Base-by-base conservation (phyloP, 2,797 vertebrate species). In the Enteromius viviparus region DNA sequence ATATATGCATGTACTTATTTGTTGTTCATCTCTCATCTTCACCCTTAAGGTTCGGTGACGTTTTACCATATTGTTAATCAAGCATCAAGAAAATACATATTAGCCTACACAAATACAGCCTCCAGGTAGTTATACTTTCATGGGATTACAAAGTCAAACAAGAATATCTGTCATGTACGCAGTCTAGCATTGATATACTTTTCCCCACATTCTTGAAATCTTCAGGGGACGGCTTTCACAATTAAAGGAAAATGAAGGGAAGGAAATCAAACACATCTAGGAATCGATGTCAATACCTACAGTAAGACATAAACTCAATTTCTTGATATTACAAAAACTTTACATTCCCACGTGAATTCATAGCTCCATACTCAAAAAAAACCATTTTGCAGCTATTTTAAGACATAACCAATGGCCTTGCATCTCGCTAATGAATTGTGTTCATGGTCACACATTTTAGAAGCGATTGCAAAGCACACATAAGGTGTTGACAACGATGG, bases 61-160 rank as follows among this genome's bases (percentile, higher is more conserved):
- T 83, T 51, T 78, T 49, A 42, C 19, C 19, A 32, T 76, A 76
- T 47, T 70, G 51, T 69, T 83, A 70, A 78, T 83, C 74, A 70
- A 53, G 78, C 75, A 49, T 58, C 14, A 49, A 21, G 51, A 49
- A 66, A 76, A 76, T 60, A 26, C 49, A 51, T 23, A 83, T 17
- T 37, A 51, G 75, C 26, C 51, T 34, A 77, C 53, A 62, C 64
- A 40, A 83, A 49, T 19, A 51, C 62, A 76, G 72, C 81, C 74
- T 76, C 72, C 23, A 62, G 74, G 66, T 69, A 34, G 47, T 68
- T 17, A 32, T n/a, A 76, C 66, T 71, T 83, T 76, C 53, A 60
- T 58, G 53, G 66, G 66, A 83, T 83, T 83, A 83, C 81, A 77
- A 83, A 76, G 72, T 29, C 26, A 65, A 76, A 78, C 51, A 60